phyloP scores from a whole-genome alignment of 2,888 invertebrate genomes.

The Griposia aprilina region DNA sequence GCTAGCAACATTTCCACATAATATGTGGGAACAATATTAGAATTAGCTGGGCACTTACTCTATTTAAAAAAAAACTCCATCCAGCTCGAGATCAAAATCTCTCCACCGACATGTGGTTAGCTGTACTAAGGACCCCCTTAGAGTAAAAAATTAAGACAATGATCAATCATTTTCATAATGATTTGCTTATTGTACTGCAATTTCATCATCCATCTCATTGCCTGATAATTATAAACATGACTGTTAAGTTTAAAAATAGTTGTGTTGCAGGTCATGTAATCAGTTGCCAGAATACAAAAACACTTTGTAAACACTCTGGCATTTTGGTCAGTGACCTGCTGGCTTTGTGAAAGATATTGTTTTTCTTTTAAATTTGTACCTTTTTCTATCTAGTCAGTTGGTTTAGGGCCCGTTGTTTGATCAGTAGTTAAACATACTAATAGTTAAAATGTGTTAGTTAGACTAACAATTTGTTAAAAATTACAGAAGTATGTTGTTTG shows the following conservation, averaged over 20 bases:
- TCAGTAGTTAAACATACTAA: no score
- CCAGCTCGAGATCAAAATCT: not conserved
- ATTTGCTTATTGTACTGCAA: conserved; percentile 38
- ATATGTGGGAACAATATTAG: not conserved
- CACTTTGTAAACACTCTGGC: not conserved
- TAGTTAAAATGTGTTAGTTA: no score
- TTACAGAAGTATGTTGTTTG: no score
- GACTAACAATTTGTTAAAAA: no score
- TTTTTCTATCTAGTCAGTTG: not conserved
- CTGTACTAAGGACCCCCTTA: not conserved
- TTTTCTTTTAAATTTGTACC: not conserved
- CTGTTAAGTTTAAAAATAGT: conserved; percentile 42
- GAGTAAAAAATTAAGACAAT: not conserved
- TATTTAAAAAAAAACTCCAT: not conserved
- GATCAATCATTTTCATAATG: not conserved
- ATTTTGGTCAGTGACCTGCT: not conserved
- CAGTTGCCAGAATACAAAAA: conserved; percentile 39
- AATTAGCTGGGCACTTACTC: not conserved
- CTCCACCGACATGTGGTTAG: not conserved
- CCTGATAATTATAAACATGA: not conserved
- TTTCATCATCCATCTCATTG: conserved; percentile 44
- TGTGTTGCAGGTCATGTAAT: conserved; percentile 17
- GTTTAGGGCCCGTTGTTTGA: no score
- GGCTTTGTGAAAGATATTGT: not conserved
- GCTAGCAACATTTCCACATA: no score